These are phyloP conservation scores for Lophius piscatorius DNA, from an alignment of 2,113 vertebrate species.

Conservation along the genomic window DNA sequence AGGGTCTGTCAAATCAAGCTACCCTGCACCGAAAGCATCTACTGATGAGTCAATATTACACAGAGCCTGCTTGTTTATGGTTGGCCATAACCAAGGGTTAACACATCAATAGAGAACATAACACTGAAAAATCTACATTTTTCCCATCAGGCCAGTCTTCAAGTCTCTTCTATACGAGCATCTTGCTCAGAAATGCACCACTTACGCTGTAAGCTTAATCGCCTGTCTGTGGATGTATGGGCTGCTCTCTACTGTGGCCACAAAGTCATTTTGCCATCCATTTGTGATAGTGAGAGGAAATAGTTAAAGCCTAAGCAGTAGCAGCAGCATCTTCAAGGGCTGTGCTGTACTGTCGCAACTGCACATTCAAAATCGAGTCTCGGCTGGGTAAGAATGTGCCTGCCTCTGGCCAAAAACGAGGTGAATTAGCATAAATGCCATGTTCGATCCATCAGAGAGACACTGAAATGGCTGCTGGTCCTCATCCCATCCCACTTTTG, in stretches of 20 bases:
- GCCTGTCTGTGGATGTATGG: too few species aligned
- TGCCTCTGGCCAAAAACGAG: constrained; percentile 73
- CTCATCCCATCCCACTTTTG: constrained; percentile 76
- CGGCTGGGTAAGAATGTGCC: constrained; percentile 61
- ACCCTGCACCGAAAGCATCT: too few species aligned
- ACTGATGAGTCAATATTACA: too few species aligned
- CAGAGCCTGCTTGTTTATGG: too few species aligned
- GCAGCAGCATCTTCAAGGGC: constrained; percentile 34
- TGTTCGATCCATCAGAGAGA: constrained; percentile 87
- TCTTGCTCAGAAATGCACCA: too few species aligned
- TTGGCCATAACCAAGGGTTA: too few species aligned
- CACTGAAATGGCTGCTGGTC: constrained; percentile 83
- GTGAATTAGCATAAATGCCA: constrained; percentile 91
- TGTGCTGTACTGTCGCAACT: constrained; percentile 62
- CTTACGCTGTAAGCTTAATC: too few species aligned
- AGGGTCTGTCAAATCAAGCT: too few species aligned
- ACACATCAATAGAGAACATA: too few species aligned
- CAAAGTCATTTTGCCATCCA: constrained; percentile 36
- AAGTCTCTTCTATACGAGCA: too few species aligned
- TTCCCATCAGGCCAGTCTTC: too few species aligned
- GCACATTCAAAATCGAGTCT: constrained; percentile 72
- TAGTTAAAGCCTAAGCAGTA: constrained; percentile 14
- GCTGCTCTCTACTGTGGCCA: constrained; percentile 1
- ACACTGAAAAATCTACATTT: too few species aligned
- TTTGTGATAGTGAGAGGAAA: constrained; percentile 11